Conservation (phyloP, 2,797 vertebrate genomes). For the Lepus townsendii region DNA sequence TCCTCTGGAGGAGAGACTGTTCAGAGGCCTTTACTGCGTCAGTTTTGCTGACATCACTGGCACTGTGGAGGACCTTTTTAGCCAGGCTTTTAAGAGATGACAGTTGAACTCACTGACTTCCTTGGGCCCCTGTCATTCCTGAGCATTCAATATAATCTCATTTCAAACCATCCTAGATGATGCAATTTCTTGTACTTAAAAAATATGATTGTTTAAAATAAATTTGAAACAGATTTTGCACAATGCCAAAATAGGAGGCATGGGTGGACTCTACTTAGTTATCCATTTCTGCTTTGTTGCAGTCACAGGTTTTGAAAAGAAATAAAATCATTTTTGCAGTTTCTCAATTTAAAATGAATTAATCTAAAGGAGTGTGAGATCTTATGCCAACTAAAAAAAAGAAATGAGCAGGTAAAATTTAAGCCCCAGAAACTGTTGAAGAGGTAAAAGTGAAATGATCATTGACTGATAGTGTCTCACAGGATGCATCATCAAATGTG, state of each 20-base stretch:
- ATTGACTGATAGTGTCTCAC: neutral
- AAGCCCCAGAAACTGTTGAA: neutral
- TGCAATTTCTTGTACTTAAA: neutral
- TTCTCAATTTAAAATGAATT: constrained; percentile 56
- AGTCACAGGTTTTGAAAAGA: constrained; percentile 7
- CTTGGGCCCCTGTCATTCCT: neutral
- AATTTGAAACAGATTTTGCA: neutral
- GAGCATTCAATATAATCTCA: neutral
- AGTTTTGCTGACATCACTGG: neutral
- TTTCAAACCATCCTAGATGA: neutral
- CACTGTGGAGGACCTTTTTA: neutral
- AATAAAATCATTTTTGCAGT: neutral
- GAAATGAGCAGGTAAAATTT: constrained; percentile 1
- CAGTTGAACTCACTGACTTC: constrained; percentile 27
- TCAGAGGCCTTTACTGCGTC: neutral
- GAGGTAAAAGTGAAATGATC: constrained; percentile 9
- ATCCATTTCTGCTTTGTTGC: constrained; percentile 5
- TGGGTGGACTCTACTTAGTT: neutral
- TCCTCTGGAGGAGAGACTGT: neutral
- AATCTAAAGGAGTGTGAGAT: neutral
- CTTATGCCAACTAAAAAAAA: constrained; percentile 7
- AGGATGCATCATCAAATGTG: neutral
- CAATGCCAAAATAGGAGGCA: neutral
- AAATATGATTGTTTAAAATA: constrained; percentile 46
- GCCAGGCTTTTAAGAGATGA: neutral